Percentiles rank a stretch among this genome's conserved stretches.
Conservation (phyloP, 2,888 invertebrate genomes). For the Synergus laeviventris region DNA sequence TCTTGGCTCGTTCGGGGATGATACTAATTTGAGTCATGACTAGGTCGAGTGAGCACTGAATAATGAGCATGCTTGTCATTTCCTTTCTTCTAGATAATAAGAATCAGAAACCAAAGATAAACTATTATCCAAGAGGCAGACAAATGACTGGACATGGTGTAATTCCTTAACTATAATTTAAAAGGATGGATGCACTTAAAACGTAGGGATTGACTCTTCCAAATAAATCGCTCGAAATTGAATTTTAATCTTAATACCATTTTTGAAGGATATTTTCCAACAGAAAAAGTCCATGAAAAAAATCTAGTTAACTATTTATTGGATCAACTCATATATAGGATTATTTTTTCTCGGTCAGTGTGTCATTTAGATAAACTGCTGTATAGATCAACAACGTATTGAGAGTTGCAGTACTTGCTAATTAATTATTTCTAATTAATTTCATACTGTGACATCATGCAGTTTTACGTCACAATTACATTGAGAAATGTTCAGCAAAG, state of each 20-base stretch:
- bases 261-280: not conserved
- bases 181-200: not conserved
- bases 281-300: not conserved
- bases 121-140: not conserved
- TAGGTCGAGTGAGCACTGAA: constrained; percentile 3
- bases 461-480: not conserved
- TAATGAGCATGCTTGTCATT: constrained; percentile 18
- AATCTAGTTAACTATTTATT: not conserved
- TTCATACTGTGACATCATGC: not conserved
- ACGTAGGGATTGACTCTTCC: too few species aligned
- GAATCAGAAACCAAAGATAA: not conserved
- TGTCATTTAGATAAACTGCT: constrained; percentile 17
- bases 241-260: not conserved
- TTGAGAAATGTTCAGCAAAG: not conserved
- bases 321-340: not conserved
- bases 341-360: constrained; percentile 19
- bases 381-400: constrained; percentile 4
- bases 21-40: constrained; percentile 23
- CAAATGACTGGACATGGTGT: not conserved
- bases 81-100: constrained; percentile 14
- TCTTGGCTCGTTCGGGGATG: constrained; percentile 16
- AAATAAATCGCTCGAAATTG: too few species aligned
- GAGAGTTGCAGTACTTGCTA: not conserved
- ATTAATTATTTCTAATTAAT: not conserved
- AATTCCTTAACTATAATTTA: not conserved